Evolutionary conservation across 1,140 invertebrate species (phyloP).

Genomic region (Formica exsecta): DNA sequence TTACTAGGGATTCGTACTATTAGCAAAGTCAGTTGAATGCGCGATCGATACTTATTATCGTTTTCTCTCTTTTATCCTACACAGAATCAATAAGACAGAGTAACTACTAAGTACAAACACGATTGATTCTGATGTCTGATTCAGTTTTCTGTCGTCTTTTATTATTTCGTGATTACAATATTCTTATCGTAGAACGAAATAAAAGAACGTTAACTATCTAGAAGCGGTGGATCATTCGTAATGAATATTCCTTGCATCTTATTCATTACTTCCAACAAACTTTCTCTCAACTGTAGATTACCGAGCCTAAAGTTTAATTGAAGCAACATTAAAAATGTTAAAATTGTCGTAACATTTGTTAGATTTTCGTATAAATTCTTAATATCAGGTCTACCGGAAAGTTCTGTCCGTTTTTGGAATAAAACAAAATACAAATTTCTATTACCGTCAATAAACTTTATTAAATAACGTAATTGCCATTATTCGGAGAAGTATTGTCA

Average conservation of each 20-base stretch:
- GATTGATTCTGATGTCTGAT: conserved; percentile 15
- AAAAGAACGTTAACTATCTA: conserved; percentile 21
- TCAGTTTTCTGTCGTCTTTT: background rate
- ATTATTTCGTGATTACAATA: conserved; percentile 28
- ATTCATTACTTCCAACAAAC: conserved; percentile 31
- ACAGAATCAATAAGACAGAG: background rate
- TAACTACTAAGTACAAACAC: conserved; percentile 21
- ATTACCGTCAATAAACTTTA: too few relatives aligned
- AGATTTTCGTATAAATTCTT: conserved; percentile 23
- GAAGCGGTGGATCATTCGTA: conserved; percentile 26
- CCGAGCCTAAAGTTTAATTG: conserved; percentile 47
- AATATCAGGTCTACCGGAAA: too few relatives aligned
- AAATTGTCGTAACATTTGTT: background rate
- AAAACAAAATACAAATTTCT: too few relatives aligned
- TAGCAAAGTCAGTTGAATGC: conserved; percentile 44
- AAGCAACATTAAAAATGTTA: conserved; percentile 30
- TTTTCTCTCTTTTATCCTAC: background rate
- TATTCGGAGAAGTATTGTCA: too few relatives aligned
- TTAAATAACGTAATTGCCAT: too few relatives aligned
- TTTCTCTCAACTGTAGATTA: conserved; percentile 27
- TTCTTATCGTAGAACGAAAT: background rate
- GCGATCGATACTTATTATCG: conserved; percentile 57
- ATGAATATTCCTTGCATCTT: conserved; percentile 52
- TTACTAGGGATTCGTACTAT: conserved; percentile 41
- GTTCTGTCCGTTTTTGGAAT: too few relatives aligned